Percentiles rank a stretch among this genome's conserved stretches.
phyloP scores from a whole-genome alignment of 1,140 invertebrate genomes.

The Lanistes nyassanus region DNA sequence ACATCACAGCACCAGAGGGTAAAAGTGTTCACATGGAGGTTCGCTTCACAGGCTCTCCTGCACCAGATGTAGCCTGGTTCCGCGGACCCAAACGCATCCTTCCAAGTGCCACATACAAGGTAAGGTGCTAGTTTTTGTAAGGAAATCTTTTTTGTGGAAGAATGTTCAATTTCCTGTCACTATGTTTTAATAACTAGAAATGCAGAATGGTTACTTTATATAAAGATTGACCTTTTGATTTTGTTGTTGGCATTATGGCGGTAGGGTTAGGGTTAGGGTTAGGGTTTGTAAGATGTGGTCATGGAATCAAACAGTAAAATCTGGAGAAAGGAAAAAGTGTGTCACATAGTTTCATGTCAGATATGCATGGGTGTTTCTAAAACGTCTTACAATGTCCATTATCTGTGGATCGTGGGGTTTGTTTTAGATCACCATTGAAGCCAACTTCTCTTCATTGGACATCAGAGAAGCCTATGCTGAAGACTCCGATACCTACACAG shows the following conservation, averaged over 20 bases:
- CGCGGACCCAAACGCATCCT: conserved; percentile 64
- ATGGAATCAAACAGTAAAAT: too few species aligned
- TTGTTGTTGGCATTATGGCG: too few species aligned
- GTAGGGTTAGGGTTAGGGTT: too few species aligned
- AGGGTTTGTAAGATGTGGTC: too few species aligned
- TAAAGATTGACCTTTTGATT: too few species aligned
- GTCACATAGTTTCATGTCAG: neutral
- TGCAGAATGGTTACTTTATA: too few species aligned
- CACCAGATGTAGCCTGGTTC: conserved; percentile 83
- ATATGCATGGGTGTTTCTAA: neutral
- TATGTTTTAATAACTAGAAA: too few species aligned
- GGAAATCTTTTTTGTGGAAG: neutral
- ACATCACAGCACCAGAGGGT: conserved; percentile 59
- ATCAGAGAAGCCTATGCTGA: conserved; percentile 97
- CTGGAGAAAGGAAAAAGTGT: too few species aligned
- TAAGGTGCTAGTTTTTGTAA: conserved; percentile 15
- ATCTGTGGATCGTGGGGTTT: conserved; percentile 1
- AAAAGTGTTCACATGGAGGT: conserved; percentile 58
- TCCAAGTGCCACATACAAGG: conserved; percentile 56
- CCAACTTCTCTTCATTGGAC: conserved; percentile 74
- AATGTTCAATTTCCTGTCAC: too few species aligned
- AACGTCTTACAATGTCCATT: neutral
- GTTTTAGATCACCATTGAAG: conserved; percentile 59
- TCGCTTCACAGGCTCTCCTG: conserved; percentile 64
- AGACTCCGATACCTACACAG: conserved; percentile 96